Conservation (phyloP, 2,797 vertebrate species). For the Anolis apletophallus region DNA sequence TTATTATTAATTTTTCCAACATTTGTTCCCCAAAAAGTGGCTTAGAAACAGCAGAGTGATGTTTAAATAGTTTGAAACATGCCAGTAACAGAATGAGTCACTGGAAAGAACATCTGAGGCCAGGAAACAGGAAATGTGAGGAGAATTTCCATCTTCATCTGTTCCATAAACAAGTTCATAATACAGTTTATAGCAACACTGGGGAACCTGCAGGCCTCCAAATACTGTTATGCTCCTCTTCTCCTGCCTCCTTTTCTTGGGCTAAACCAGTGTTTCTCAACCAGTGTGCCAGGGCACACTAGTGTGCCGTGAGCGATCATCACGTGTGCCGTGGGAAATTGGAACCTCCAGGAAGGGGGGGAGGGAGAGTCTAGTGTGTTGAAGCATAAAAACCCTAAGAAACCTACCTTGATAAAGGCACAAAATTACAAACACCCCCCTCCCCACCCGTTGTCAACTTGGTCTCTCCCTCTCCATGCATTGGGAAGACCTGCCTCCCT, state of each 20-base stretch:
- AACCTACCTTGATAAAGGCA: no score
- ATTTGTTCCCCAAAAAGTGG: constrained; percentile 7
- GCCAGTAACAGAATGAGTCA: constrained; percentile 37
- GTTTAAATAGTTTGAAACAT: constrained; percentile 15
- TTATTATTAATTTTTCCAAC: constrained; percentile 22
- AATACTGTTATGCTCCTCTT: neutral
- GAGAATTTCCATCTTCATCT: neutral
- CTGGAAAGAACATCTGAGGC: neutral
- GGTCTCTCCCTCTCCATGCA: no score
- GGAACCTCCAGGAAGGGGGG: no score
- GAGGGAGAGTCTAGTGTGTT: no score
- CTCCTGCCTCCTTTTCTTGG: neutral
- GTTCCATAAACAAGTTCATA: neutral
- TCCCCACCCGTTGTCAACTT: no score
- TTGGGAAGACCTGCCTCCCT: no score
- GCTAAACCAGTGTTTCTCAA: no score
- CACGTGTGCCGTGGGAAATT: no score
- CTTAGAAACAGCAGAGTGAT: neutral
- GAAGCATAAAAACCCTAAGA: no score
- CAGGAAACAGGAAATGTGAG: neutral
- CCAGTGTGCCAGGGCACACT: no score
- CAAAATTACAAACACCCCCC: no score
- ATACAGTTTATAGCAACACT: neutral
- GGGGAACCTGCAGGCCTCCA: neutral
- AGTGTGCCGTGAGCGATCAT: no score